These are phyloP conservation scores for Danionella dracula DNA, from an alignment of 2,797 vertebrate genomes.

Conservation along the genomic window DNA sequence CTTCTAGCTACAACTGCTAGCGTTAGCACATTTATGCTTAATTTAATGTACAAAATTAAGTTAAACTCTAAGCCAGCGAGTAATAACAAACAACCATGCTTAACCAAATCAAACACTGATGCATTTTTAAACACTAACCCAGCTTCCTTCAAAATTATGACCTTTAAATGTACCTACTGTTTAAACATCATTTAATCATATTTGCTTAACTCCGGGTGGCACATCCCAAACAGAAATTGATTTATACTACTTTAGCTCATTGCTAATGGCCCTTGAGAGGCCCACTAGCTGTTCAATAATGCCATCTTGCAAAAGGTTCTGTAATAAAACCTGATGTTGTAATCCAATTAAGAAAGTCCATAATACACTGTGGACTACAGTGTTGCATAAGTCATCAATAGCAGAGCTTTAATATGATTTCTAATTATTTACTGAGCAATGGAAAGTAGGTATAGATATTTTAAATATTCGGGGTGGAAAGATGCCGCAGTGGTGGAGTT, in stretches of 20 bases:
- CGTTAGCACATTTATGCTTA: not conserved
- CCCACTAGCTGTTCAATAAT: constrained; percentile 3
- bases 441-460: too few relatives aligned
- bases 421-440: not conserved
- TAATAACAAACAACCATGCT: not conserved
- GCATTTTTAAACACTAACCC: not conserved
- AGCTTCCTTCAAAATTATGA: not conserved
- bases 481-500: too few relatives aligned
- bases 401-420: not conserved
- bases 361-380: constrained; percentile 24
- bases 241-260: constrained; percentile 9
- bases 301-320: constrained; percentile 16
- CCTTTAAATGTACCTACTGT: constrained; percentile 15
- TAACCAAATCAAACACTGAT: not conserved
- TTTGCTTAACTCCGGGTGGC: constrained; percentile 23
- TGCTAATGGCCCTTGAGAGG: constrained; percentile 16
- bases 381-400: not conserved
- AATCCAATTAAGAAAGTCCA: constrained; percentile 20
- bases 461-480: too few relatives aligned
- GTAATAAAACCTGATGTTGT: constrained; percentile 12
- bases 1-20: not conserved
- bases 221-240: constrained; percentile 20
- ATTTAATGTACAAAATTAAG: constrained; percentile 17
- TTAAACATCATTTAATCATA: constrained; percentile 33
- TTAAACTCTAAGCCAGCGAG: too few relatives aligned